Evolutionary conservation across 2,888 invertebrate genomes (phyloP), one percentile per base, ranked within the genome.

Genomic region (Acanthoscelides obtectus): DNA sequence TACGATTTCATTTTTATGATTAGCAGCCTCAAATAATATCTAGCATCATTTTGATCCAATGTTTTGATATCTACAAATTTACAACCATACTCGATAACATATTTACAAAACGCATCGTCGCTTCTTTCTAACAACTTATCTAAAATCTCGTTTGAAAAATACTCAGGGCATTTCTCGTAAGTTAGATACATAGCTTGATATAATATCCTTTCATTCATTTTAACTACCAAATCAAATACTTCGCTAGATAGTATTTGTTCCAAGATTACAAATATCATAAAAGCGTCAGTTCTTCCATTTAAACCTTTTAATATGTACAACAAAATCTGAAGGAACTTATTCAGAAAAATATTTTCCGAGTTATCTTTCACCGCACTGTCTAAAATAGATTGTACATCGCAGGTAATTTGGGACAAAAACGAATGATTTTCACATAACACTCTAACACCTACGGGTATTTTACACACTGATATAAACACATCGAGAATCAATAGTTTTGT

Each of bases 381-480:
- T n/a, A 67, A 64, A 63, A 72, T 63, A 2, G 70, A 69, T 0
- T 81, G 20, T n/a, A 77, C 67, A 0, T 87, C 80, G 27, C 85
- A 83, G 67, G 83, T 81, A 1, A 95, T 80, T 93, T 95, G 95
- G 0, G 92, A 87, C 25, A 95, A 80, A 0, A 96, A 83, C 0
- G 93, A 92, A 77, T 92, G 90, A 25, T 90, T 89, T 74, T 89
- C 90, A 20, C 91, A 86, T 77, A 95, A 86, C 69, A 92, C 88
- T 75, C 89, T 88, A 20, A 89, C 89, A 0, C 91, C 90, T 74
- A 90, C 88, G 0, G 90, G 89, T 45, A 94, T 89, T 72, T 88
- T 87, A 4, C 90, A 89, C 67, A 91, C 88, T 1, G 89, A 87
- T 75, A 88, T 87, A 0, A 95, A 78, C 0, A 92, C 88, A 71